Base-by-base conservation (phyloP, 1,140 invertebrate species). In the Papilio aristodemus region DNA sequence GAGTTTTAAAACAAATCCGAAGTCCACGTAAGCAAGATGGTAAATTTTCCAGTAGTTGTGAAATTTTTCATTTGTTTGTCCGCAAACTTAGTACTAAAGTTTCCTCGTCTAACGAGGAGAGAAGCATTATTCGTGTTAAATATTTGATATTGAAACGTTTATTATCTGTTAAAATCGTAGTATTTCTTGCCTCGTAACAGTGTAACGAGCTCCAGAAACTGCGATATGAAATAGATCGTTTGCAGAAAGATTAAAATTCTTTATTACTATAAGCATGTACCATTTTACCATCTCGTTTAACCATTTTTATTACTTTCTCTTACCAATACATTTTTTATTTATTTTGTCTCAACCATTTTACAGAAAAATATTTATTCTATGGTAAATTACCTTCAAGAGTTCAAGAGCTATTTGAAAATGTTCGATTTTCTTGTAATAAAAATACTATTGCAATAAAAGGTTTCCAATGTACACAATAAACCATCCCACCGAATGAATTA, bases 401-500 rank as follows among this genome's bases (percentile, higher is more conserved):
- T 4, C 46, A 22, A 54, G 9, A 22, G 46, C 6, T 32, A 32
- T 22, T 54, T 54, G 19, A 11, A 54, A 54, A 54, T 54, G 19
- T 54, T 13, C 10, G 46, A 22, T 22, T 54, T 54, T 22, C 19
- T 25, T 54, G 10, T 54, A 54, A 25, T 54, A 54, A 17, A 54
- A 54, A 25, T 54, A 10, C n/a, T 54, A 54, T 54, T 54, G 19
- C 59, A 60, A 60, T 60, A 60, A 60, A 59, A 60, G 59, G 32
- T 60, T 37, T 38, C 59, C 59, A 60, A 60, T 60, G 59, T 60
- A 60, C 59, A 60, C 59, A 60, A 38, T 37, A 60, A 38, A 60
- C 32, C 59, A 39, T 60, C 38, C 9, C 59, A 60, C 14, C 0
- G 59, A 60, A 60, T 60, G 37, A 60, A 60, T 60, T 60, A 60